Base-by-base conservation (phyloP, 37 sponge, comb jelly and placozoan genomes). In the Spongia lamella region DNA sequence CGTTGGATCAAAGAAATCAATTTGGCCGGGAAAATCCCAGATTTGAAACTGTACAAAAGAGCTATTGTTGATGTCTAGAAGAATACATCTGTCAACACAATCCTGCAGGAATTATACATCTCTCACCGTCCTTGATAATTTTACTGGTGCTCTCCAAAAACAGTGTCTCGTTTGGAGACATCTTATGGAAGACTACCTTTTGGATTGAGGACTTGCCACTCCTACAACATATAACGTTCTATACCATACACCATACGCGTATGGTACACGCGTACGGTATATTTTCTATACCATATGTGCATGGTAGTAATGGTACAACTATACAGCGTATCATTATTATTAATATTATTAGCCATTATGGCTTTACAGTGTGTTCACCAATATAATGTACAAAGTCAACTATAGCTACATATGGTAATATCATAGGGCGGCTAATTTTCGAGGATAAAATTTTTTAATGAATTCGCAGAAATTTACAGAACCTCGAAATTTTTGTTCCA, bases 11-110 rank as follows among this genome's bases (percentile, higher is more conserved):
- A 91, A 87, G 56, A 93, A 79, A 64, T 97, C 98, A 7, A 97
- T 91, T 68, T 97, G 94, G 31, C 98, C 98, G 21, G 98, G 98
- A 33, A 97, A 91, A 63, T 97, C 98, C 94, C 94, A 93, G 14
- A 97, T 85, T 94, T 94, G 89, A 71, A 94, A 94, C 49, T 96
- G 93, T 1, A 96, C 88, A 63, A 96, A 96, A 15, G 93, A 92
- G 70, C 91, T 96, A 63, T 90, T 96, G 66, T 66, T 85, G 68
- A 96, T 92, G 61, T 92, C 94, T 76, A 47, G 0, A n/a, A 49
- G 9, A 24, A 65, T 15, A 51, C 70, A 68, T 14, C n/a, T n/a
- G 36, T 31, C 7, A 7, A 26, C 3, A 33, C 36, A 7, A 64
- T 34, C 9, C 9, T 34, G 37, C 20, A 75, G 21, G 33, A 20